Evolutionary conservation across 2,113 vertebrate species (phyloP).

Genomic region (Sceloporus undulatus): DNA sequence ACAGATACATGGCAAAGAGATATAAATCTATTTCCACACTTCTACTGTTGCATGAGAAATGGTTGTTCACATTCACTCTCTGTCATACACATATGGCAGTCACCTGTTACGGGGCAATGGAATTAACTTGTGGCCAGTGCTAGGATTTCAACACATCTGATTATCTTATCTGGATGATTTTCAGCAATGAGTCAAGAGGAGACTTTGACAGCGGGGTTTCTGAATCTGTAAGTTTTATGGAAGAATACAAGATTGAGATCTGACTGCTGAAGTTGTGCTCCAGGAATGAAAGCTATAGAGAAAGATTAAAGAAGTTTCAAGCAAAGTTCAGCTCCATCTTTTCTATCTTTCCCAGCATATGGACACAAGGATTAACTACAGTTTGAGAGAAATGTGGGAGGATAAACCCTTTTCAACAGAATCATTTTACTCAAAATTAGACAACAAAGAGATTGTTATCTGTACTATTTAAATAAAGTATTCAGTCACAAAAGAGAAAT

Average conservation of each 20-base stretch:
- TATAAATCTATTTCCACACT: background rate
- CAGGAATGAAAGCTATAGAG: constrained; percentile 76
- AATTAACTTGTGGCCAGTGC: constrained; percentile 56
- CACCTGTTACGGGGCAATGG: constrained; percentile 54
- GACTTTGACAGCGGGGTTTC: constrained; percentile 69
- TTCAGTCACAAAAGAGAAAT: constrained; percentile 60
- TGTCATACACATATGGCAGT: constrained; percentile 28
- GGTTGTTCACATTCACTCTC: too few species aligned
- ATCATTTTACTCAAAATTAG: constrained; percentile 66
- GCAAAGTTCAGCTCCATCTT: constrained; percentile 77
- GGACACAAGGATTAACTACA: constrained; percentile 76
- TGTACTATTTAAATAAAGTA: constrained; percentile 59
- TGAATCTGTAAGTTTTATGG: constrained; percentile 73
- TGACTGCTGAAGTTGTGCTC: constrained; percentile 74
- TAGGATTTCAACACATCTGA: constrained; percentile 60
- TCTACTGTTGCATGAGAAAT: background rate
- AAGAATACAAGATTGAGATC: constrained; percentile 72
- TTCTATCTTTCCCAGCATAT: constrained; percentile 74
- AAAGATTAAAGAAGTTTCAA: constrained; percentile 78
- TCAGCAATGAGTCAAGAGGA: constrained; percentile 65
- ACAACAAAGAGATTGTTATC: constrained; percentile 64
- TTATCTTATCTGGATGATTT: constrained; percentile 69
- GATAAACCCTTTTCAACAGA: constrained; percentile 65
- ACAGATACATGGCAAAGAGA: background rate
- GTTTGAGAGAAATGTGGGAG: constrained; percentile 69